phyloP scores from a whole-genome alignment of 2,888 invertebrate species.

The Patella pellucida region DNA sequence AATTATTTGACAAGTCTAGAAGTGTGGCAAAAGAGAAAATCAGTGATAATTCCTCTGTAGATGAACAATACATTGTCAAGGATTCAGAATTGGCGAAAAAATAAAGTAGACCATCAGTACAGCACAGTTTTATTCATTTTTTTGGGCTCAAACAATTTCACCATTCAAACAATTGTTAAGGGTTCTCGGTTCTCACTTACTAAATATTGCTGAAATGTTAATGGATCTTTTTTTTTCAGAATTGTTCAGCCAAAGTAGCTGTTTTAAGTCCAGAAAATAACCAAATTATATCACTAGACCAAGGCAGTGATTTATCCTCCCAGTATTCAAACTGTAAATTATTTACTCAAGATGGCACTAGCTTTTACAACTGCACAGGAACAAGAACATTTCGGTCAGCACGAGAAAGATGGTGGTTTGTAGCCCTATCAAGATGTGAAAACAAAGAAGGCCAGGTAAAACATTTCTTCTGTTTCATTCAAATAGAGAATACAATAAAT shows the following conservation, averaged over 20 bases:
- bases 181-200: not conserved
- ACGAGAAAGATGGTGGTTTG: slow-evolving; percentile 94
- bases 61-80: too few species aligned
- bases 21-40: too few species aligned
- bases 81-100: too few species aligned
- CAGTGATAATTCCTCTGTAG: too few species aligned
- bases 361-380: slow-evolving; percentile 59
- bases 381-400: slow-evolving; percentile 81
- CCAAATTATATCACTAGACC: not conserved
- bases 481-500: too few species aligned
- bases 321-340: not conserved
- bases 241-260: not conserved
- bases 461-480: too few species aligned
- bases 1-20: too few species aligned
- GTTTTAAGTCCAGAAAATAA: not conserved
- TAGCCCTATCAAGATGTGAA: slow-evolving; percentile 85
- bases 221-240: slow-evolving; percentile 12
- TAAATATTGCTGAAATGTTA: not conserved
- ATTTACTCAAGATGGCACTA: slow-evolving; percentile 26
- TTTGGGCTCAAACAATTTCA: too few species aligned
- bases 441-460: slow-evolving; percentile 74
- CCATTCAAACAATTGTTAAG: not conserved
- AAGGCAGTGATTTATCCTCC: not conserved
- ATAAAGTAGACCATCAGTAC: too few species aligned
- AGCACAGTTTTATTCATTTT: too few species aligned